Evolutionary conservation across 2,888 invertebrate species (phyloP).

Genomic region (Standfussiana lucernea): DNA sequence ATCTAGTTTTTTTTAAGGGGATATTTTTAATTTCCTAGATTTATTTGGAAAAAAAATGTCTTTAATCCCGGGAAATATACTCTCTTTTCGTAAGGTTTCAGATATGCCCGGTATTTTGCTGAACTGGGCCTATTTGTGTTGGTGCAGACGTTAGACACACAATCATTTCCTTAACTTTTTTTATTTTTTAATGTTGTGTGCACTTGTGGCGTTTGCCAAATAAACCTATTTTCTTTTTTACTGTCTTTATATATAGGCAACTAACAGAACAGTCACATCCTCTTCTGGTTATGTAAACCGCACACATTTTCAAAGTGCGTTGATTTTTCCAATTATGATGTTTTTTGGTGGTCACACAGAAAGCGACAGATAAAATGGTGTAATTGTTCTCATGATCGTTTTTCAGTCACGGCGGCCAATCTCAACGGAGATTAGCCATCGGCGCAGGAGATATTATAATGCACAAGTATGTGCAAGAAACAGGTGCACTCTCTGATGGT

Average conservation of each 20-base stretch:
- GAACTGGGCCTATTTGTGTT: too few species aligned
- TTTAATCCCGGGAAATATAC: background rate
- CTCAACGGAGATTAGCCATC: background rate
- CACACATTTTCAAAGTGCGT: background rate
- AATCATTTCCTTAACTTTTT: too few species aligned
- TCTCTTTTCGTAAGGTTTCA: background rate
- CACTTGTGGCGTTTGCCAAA: too few species aligned
- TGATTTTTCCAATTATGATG: background rate
- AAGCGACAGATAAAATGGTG: background rate
- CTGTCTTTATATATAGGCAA: too few species aligned
- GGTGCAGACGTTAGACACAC: too few species aligned
- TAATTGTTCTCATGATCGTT: rapidly evolving
- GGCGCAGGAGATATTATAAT: background rate
- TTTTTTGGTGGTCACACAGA: background rate
- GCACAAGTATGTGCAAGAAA: background rate
- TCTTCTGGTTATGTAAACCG: background rate
- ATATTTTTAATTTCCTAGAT: background rate
- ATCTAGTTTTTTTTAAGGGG: background rate
- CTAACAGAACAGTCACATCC: background rate
- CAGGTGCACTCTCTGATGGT: too few species aligned
- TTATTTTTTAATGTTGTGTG: too few species aligned
- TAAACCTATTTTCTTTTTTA: too few species aligned
- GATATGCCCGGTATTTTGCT: too few species aligned
- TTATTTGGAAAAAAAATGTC: background rate
- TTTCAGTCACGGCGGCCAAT: background rate